phyloP scores from a whole-genome alignment of 2,113 vertebrate genomes.

The Ascaphus truei region DNA sequence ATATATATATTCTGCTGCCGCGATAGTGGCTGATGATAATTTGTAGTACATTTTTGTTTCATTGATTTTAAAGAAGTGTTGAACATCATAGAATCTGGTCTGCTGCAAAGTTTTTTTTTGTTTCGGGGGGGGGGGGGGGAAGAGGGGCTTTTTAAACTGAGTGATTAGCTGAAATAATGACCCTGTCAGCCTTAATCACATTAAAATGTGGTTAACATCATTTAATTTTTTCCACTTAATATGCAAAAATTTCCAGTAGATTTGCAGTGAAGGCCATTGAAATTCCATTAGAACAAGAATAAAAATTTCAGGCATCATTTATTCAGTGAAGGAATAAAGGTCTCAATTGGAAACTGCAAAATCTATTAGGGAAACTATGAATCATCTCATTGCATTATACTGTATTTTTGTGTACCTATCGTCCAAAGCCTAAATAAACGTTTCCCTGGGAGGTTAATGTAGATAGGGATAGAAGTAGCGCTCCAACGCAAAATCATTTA shows the following conservation, averaged over 20 bases:
- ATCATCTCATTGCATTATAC: conserved; percentile 74
- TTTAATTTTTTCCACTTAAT: conserved; percentile 99
- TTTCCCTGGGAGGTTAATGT: no score
- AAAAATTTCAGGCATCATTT: conserved; percentile 99
- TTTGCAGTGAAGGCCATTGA: conserved; percentile 99
- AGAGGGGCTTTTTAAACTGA: conserved; percentile 94
- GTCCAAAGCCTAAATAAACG: no score
- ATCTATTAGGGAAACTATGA: conserved; percentile 88
- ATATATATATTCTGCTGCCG: neutral
- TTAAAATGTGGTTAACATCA: conserved; percentile 99
- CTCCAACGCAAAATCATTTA: no score
- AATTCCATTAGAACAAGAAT: conserved; percentile 99
- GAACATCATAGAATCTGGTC: conserved; percentile 70
- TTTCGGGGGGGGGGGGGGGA: no score
- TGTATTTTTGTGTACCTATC: conserved; percentile 28
- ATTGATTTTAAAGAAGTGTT: neutral
- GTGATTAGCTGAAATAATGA: conserved; percentile 99
- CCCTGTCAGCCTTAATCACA: conserved; percentile 99
- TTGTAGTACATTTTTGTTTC: neutral
- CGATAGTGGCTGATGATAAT: no score
- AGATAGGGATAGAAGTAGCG: no score
- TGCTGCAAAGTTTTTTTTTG: conserved; percentile 83
- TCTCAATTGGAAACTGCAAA: conserved; percentile 91
- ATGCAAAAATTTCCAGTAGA: conserved; percentile 99
- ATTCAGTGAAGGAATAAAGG: conserved; percentile 93